A percentile compares a stretch with the other conserved stretches of the same genome.
Conservation (phyloP, 2,797 vertebrate species). For the Mycteria americana region DNA sequence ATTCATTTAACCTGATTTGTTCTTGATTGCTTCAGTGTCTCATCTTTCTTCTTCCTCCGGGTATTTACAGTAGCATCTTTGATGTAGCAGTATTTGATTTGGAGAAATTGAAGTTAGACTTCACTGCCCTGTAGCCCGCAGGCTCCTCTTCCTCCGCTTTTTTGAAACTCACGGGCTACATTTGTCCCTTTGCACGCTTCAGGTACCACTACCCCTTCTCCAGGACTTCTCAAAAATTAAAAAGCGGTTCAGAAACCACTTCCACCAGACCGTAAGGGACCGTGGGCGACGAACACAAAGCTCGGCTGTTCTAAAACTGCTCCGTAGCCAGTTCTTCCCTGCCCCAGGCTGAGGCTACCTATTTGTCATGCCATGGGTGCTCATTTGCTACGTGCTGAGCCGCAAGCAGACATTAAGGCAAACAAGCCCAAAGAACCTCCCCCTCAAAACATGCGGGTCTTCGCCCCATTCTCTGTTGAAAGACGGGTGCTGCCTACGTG, state of each 20-base stretch:
- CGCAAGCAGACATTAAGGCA: background rate
- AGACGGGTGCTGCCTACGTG: background rate
- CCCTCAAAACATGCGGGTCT: background rate
- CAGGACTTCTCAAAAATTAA: background rate
- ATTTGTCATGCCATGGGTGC: background rate
- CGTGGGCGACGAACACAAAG: rapidly evolving
- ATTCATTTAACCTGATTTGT: background rate
- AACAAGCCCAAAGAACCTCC: background rate
- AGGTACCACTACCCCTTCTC: background rate
- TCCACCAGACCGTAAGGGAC: background rate
- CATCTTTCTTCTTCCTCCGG: background rate
- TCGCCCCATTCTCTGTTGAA: background rate
- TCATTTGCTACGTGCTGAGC: background rate
- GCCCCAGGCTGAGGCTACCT: background rate
- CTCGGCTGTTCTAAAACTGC: background rate
- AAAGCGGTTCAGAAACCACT: background rate
- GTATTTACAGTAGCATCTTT: background rate
- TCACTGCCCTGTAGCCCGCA: background rate
- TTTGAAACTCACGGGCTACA: background rate
- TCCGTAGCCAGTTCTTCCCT: background rate
- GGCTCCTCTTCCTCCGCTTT: background rate
- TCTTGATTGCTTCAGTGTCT: background rate
- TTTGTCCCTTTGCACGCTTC: too few relatives aligned
- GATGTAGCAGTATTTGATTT: background rate
- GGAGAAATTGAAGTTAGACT: background rate